Evolutionary conservation across 2,888 invertebrate genomes (phyloP), one percentile per base, ranked within the genome.

Genomic region (Cephus nigrinus): DNA sequence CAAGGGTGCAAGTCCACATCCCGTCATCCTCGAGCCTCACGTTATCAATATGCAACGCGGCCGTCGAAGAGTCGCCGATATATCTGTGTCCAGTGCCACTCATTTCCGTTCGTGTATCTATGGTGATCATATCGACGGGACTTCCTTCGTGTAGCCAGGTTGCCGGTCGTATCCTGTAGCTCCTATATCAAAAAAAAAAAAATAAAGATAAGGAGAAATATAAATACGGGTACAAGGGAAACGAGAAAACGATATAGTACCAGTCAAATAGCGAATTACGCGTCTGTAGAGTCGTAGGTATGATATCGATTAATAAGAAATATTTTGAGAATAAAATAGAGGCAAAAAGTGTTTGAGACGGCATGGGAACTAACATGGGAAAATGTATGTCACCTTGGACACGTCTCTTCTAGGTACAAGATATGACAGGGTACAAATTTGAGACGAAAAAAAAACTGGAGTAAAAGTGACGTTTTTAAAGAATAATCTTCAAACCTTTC

Each of bases 1-100:
- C 93, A 0, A 95, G 94, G 35, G 94, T 94, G 87, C 96, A 96
- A 79, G 94, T 93, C 95, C 96, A 96, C 75, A 93, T 91, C 0
- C 96, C 96, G 69, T 95, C 95, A 87, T 96, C 95, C 34, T 94
- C 94, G 78, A 93, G 90, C 71, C 94, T 88, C 55, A 93, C 93
- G 86, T 93, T 93, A 84, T 93, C 93, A 83, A 94, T 93, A 80
- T 93, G 92, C 83, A 94, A 90, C 15, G 89, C 88, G 0, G 90
- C 91, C 11, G 91, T 91, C 73, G 90, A 87, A 30, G 91, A 91
- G 81, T 91, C 91, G 34, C 91, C 91, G 76, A 91, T 89, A 79
- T 91, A 91, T 82, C 91, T 86, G 82, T 91, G 91, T 15, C 91
- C 91, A 33, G 91, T 91, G 15, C 91, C 91, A 80, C 91, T 91